Evolutionary conservation across 2,797 vertebrate genomes (phyloP).

Genomic region (Onychomys leucogaster): DNA sequence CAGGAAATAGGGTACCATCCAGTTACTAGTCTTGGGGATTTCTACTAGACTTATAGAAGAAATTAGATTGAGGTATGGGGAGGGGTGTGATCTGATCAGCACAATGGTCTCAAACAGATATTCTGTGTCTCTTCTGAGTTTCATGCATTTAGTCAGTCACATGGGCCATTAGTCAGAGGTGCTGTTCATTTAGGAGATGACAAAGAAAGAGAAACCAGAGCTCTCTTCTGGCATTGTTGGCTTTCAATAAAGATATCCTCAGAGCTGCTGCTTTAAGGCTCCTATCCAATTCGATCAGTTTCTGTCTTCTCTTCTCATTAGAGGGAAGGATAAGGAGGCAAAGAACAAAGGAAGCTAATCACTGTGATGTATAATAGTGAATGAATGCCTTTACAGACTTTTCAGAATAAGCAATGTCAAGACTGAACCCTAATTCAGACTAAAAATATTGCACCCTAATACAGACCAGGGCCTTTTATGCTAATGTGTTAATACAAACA

Average conservation of each 20-base stretch:
- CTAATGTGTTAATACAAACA: background rate
- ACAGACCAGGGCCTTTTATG: background rate
- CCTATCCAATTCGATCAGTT: background rate
- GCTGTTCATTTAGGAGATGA: background rate
- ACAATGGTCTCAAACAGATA: background rate
- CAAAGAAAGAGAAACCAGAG: background rate
- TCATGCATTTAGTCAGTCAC: background rate
- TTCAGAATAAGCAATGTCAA: background rate
- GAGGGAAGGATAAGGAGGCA: background rate
- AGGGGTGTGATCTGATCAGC: background rate
- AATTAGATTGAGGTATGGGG: no score
- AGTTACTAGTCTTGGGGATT: background rate
- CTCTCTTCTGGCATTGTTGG: background rate
- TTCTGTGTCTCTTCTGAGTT: background rate
- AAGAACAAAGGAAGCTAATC: background rate
- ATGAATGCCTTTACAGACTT: background rate
- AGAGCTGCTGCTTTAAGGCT: background rate
- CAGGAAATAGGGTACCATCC: background rate
- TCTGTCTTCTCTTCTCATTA: background rate
- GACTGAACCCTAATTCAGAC: background rate
- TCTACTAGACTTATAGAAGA: background rate
- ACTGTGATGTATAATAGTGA: no score
- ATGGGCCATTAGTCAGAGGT: background rate
- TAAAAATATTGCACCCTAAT: background rate
- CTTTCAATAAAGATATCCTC: background rate